These are phyloP conservation scores for Gnathonemus longibarbis DNA, from an alignment of 2,113 vertebrate species.

Conservation along the genomic window DNA sequence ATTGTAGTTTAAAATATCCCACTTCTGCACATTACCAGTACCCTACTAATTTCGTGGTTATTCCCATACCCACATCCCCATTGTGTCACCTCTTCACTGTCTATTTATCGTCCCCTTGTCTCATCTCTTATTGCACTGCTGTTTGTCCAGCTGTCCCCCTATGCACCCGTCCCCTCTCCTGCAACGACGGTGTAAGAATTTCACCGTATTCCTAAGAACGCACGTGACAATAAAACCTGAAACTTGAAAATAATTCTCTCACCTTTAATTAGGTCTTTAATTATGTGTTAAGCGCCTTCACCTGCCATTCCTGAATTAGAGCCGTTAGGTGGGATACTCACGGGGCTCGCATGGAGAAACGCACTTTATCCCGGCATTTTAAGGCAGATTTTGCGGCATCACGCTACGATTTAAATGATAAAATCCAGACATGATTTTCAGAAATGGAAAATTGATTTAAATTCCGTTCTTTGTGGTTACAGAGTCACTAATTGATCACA, in stretches of 20 bases:
- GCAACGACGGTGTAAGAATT: background rate
- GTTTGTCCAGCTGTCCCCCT: background rate
- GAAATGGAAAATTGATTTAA: background rate
- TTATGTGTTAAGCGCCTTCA: background rate
- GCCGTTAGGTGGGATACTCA: background rate
- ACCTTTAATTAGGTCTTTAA: background rate
- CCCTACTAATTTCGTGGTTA: background rate
- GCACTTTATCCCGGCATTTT: background rate
- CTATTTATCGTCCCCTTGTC: background rate
- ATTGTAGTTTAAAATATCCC: background rate
- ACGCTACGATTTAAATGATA: background rate
- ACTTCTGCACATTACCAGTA: background rate
- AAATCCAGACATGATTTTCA: background rate
- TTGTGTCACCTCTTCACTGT: background rate
- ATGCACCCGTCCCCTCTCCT: background rate
- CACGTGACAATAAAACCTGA: background rate
- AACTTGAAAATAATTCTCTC: background rate
- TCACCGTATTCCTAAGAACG: background rate
- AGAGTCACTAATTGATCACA: slow-evolving; percentile 24
- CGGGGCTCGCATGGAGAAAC: background rate
- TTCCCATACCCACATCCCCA: background rate
- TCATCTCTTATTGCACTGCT: background rate
- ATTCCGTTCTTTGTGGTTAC: background rate
- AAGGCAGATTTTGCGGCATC: background rate
- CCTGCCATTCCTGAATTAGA: background rate